These are phyloP conservation scores for Aphodius granarius DNA, from an alignment of 2,888 invertebrate species.

Conservation along the genomic window DNA sequence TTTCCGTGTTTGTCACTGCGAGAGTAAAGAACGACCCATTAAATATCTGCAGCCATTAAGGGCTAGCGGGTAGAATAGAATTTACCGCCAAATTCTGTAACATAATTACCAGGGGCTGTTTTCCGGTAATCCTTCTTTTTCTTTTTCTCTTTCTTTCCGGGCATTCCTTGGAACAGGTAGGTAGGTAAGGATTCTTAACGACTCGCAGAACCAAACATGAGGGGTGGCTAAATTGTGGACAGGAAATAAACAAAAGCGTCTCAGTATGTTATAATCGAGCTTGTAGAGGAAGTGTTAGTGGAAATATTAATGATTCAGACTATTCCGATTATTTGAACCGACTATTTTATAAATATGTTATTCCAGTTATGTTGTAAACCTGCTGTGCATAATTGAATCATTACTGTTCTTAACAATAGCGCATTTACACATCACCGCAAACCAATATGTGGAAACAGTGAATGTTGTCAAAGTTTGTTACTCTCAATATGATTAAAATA, in stretches of 20 bases:
- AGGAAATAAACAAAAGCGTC: not conserved
- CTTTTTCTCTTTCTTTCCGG: not conserved
- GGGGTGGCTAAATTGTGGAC: not conserved
- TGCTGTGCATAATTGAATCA: not conserved
- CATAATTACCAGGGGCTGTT: constrained; percentile 10
- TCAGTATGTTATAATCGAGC: not conserved
- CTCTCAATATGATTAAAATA: too few species aligned
- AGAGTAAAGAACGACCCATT: constrained; percentile 12
- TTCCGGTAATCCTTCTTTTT: constrained; percentile 1
- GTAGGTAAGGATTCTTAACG: constrained; percentile 11
- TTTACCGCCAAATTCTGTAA: constrained; percentile 13
- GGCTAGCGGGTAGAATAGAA: not conserved
- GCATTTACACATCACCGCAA: too few species aligned
- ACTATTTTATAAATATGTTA: too few species aligned
- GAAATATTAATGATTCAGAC: too few species aligned
- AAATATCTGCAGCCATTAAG: constrained; percentile 12
- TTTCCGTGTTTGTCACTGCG: constrained; percentile 11
- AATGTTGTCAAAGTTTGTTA: too few species aligned
- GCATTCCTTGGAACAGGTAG: not conserved
- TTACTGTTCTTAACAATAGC: too few species aligned
- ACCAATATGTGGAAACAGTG: too few species aligned
- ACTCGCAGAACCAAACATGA: not conserved
- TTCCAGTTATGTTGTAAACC: not conserved
- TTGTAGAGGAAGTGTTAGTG: too few species aligned
- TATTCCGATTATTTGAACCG: too few species aligned